Evolutionary conservation across 1,140 invertebrate species (phyloP), one percentile per base, ranked within the genome.

Genomic region (Steinernema khuongi): DNA sequence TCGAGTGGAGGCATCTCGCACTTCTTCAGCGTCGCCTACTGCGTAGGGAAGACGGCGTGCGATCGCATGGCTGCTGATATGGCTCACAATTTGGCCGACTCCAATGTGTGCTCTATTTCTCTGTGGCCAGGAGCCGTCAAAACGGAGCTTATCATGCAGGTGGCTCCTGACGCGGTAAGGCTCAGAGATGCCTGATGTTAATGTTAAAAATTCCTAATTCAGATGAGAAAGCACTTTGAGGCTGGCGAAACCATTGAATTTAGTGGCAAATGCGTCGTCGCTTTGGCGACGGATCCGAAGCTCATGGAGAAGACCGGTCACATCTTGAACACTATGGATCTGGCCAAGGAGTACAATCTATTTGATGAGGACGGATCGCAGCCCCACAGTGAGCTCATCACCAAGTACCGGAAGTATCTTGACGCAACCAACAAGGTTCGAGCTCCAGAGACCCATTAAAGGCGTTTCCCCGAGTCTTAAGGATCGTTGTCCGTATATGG

Each of bases 1-100:
- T 88, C 88, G 4, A 76, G 67, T 31, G 87, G 88, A 43, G 87
- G 87, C n/a, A 77, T 88, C 1, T 72, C 69, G n/a, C 87, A 88
- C 69, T 70, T 87, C 1, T 86, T 88, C 71, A 87, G 86, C 77
- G 82, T 85, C 1, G 70, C 86, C 11, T 87, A 87, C 77, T 86
- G 86, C 18, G 72, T 67, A 18, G 72, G 74, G 69, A 74, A 74
- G 19, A 67, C 80, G 31, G 75, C 71, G 4, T 17, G 80, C 44
- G 87, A 88, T 70, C 76, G 86, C 67, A 85, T 88, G 86, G 83
- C 86, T 11, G 85, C 79, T 18, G 87, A 88, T 75, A 86, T 85
- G 78, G 86, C 82, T 1, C n/a, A 82, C 32, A 88, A 88, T 68
- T 77, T 88, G 4, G 11, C 22, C 2, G 82, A 86, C 74, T 80